phyloP scores from a whole-genome alignment of 2,797 vertebrate species.

The Macropodus opercularis region DNA sequence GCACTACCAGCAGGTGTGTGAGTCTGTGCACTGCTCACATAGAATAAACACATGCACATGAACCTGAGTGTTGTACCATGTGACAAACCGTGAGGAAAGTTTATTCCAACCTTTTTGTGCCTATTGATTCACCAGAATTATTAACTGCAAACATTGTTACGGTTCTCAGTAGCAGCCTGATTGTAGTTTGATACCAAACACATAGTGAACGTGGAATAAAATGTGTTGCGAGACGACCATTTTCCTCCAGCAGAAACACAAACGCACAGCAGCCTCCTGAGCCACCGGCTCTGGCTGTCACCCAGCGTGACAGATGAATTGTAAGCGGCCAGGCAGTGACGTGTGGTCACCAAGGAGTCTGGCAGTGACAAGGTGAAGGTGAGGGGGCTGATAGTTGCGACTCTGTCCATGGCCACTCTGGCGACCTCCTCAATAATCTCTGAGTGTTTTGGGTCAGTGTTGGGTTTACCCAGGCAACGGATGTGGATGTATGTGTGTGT shows the following conservation, averaged over 20 bases:
- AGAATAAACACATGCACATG: not conserved
- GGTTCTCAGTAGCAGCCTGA: too few relatives aligned
- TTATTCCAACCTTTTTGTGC: not conserved
- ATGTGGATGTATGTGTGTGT: slow-evolving; percentile 1
- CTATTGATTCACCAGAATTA: too few relatives aligned
- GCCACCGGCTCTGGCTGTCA: not conserved
- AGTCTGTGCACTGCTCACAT: not conserved
- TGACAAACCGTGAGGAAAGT: not conserved
- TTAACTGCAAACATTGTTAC: too few relatives aligned
- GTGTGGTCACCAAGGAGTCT: slow-evolving; percentile 34
- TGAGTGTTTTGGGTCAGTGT: not conserved
- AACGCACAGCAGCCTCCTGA: not conserved
- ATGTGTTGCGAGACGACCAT: not conserved
- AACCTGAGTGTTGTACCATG: not conserved
- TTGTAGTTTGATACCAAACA: not conserved
- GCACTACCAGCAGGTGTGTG: slow-evolving; percentile 1
- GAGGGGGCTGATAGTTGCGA: slow-evolving; percentile 18
- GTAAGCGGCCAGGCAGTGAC: slow-evolving; percentile 7
- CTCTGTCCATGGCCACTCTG: slow-evolving; percentile 10
- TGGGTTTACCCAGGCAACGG: slow-evolving; percentile 14
- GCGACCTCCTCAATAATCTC: slow-evolving; percentile 37
- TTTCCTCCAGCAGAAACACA: not conserved
- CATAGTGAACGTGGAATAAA: not conserved
- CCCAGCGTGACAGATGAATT: slow-evolving; percentile 27
- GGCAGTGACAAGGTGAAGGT: slow-evolving; percentile 13